Conservation (phyloP, 2,888 invertebrate genomes). For the Synanthedon tipuliformis region DNA sequence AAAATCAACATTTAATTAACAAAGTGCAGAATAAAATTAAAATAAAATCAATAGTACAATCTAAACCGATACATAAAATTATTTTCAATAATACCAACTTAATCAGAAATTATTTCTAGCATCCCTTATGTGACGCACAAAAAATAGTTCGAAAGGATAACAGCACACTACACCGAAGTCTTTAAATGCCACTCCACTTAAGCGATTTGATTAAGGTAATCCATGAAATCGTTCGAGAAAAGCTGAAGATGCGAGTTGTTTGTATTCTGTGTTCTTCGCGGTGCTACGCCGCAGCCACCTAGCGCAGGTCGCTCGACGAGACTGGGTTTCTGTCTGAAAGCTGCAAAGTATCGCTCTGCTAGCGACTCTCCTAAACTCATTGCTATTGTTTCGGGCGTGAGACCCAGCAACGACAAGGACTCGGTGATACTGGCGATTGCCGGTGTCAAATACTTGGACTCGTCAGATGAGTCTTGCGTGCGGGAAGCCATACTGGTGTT, state of each 20-base stretch:
- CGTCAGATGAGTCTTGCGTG: slow-evolving; percentile 23
- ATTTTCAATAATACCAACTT: slow-evolving; percentile 68
- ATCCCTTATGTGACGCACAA: slow-evolving; percentile 26
- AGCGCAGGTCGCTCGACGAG: slow-evolving; percentile 28
- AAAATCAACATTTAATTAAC: slow-evolving; percentile 65
- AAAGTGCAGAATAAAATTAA: slow-evolving; percentile 67
- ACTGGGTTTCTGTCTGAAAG: slow-evolving; percentile 48
- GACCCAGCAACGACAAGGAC: slow-evolving; percentile 51
- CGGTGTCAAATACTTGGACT: slow-evolving; percentile 35
- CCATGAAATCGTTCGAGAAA: slow-evolving; percentile 73
- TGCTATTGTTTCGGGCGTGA: slow-evolving; percentile 54
- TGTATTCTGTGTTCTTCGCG: slow-evolving; percentile 27
- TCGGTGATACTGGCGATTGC: slow-evolving; percentile 53
- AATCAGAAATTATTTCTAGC: slow-evolving; percentile 62
- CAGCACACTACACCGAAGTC: slow-evolving; percentile 10
- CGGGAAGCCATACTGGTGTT: slow-evolving; percentile 64
- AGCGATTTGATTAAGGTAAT: slow-evolving; percentile 73
- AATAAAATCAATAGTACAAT: slow-evolving; percentile 66
- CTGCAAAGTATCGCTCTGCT: slow-evolving; percentile 50
- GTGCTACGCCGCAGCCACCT: slow-evolving; percentile 32
- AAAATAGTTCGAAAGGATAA: slow-evolving; percentile 25
- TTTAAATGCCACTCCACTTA: slow-evolving; percentile 22
- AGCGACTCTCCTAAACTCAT: slow-evolving; percentile 61
- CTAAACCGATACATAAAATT: slow-evolving; percentile 67
- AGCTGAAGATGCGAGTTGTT: slow-evolving; percentile 64